Conservation (phyloP, 2,888 invertebrate species). For the Odontocolon sp. region DNA sequence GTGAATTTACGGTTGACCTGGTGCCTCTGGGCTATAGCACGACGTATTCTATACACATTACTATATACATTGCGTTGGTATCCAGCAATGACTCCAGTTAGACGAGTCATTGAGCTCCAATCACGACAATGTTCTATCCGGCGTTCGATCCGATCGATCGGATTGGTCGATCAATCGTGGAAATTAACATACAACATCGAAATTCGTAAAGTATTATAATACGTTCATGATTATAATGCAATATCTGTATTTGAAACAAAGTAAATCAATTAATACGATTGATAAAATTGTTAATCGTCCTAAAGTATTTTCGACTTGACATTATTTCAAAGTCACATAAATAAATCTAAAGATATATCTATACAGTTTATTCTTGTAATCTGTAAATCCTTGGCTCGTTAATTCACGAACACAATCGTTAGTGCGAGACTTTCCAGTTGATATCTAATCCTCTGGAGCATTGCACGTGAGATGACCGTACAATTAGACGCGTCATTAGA, state of each 20-base stretch:
- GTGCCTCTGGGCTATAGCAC: not conserved
- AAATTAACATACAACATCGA: no score
- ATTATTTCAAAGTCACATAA: no score
- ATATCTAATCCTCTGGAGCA: conserved; percentile 45
- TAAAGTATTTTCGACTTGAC: no score
- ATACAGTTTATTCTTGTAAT: conserved; percentile 25
- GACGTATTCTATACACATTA: no score
- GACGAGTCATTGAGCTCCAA: conserved; percentile 56
- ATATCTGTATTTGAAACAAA: no score
- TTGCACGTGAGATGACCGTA: conserved; percentile 18
- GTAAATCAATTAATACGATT: no score
- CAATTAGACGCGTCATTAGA: conserved; percentile 61
- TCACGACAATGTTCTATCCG: conserved; percentile 46
- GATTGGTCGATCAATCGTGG: not conserved
- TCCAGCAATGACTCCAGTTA: conserved; percentile 54
- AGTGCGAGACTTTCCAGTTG: conserved; percentile 32
- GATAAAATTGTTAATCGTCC: no score
- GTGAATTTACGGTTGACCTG: conserved; percentile 57
- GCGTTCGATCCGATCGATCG: conserved; percentile 27
- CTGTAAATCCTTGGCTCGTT: conserved; percentile 50
- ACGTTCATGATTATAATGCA: no score
- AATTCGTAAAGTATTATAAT: no score
- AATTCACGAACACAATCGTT: conserved; percentile 55
- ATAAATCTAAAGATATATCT: no score
- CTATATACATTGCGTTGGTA: conserved; percentile 16